phyloP scores from a whole-genome alignment of 2,113 vertebrate genomes.

The Nesospiza acunhae region DNA sequence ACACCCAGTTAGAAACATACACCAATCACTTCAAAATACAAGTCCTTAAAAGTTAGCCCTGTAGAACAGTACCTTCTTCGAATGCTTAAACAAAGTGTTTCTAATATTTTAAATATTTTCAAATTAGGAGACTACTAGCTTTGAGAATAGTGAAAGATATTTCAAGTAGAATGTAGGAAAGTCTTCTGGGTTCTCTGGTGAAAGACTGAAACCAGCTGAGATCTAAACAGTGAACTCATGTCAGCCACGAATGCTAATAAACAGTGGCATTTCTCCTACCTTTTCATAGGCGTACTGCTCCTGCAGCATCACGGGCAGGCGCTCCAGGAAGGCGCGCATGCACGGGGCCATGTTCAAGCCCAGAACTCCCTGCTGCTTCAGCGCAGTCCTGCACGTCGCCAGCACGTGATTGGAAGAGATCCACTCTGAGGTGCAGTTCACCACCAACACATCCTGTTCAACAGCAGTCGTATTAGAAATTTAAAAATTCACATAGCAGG shows the following conservation, averaged over 20 bases:
- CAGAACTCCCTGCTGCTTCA: constrained; percentile 92
- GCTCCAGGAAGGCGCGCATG: constrained; percentile 95
- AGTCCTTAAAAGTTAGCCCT: not conserved
- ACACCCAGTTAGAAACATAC: not conserved
- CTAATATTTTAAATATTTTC: not conserved
- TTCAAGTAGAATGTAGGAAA: not conserved
- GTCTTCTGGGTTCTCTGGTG: not conserved
- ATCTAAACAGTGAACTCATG: not conserved
- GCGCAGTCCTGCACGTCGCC: constrained; percentile 89
- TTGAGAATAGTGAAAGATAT: not conserved
- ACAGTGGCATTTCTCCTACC: constrained; percentile 56
- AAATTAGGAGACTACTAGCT: not conserved
- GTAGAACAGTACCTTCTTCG: not conserved
- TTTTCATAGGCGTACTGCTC: constrained; percentile 97
- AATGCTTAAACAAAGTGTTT: not conserved
- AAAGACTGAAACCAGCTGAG: not conserved
- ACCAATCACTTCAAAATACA: not conserved
- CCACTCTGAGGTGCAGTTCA: constrained; percentile 92
- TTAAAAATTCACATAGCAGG: not conserved
- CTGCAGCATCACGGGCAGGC: constrained; percentile 95
- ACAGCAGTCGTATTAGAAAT: not conserved
- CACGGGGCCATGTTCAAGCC: constrained; percentile 94
- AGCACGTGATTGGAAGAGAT: constrained; percentile 87
- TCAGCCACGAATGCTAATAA: not conserved
- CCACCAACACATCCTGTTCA: constrained; percentile 91